Conservation (phyloP, 1,140 invertebrate genomes). For the Cydia fagiglandana region DNA sequence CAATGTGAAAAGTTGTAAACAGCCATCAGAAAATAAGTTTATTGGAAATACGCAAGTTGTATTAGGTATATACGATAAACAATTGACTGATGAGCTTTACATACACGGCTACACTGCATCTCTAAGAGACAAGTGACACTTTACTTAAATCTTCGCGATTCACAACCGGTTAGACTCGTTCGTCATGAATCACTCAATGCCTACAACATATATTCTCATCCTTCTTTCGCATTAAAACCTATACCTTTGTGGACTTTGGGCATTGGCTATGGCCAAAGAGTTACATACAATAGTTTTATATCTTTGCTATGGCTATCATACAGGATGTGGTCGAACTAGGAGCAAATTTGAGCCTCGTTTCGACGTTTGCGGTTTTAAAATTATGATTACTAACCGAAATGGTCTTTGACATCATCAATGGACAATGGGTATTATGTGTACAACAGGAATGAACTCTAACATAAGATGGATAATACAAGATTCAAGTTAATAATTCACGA, state of each 20-base stretch:
- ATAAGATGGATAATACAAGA: too few species aligned
- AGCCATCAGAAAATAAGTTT: too few species aligned
- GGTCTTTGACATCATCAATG: too few species aligned
- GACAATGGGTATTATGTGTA: too few species aligned
- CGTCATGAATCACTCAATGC: slow-evolving; percentile 19
- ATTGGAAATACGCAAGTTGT: too few species aligned
- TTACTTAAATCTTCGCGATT: slow-evolving; percentile 1
- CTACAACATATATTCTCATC: neutral
- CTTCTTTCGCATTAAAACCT: neutral
- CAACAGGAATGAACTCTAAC: too few species aligned
- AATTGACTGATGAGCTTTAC: neutral
- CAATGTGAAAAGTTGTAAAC: too few species aligned
- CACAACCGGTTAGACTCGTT: slow-evolving; percentile 11
- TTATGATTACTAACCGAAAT: too few species aligned
- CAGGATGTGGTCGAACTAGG: neutral
- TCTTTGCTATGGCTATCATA: neutral
- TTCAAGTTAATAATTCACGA: neutral
- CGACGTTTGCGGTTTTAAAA: too few species aligned
- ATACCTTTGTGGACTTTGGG: neutral
- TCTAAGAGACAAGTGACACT: neutral
- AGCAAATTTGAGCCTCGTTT: neutral
- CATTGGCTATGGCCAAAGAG: neutral
- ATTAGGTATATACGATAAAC: too few species aligned
- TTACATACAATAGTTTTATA: neutral
- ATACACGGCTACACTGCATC: neutral